These are phyloP conservation scores for Mizuhopecten yessoensis DNA, from an alignment of 1,140 invertebrate genomes.

Conservation along the genomic window DNA sequence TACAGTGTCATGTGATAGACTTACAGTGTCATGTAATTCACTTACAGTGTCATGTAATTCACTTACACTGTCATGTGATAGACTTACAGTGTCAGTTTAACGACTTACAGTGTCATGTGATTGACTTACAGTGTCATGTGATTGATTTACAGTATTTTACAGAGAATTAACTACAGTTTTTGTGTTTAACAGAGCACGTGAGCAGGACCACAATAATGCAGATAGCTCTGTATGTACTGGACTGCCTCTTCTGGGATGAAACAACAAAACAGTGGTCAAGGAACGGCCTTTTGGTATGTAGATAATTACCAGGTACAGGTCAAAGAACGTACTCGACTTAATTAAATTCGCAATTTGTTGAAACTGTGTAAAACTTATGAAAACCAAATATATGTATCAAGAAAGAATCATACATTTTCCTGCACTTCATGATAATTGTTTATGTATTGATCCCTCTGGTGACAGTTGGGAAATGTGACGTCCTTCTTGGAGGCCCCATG, in stretches of 20 bases:
- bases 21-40: too few relatives aligned
- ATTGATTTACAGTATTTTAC: too few relatives aligned
- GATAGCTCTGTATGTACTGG: conserved; percentile 48
- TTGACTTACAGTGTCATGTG: not conserved
- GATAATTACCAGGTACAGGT: too few relatives aligned
- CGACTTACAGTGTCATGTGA: not conserved
- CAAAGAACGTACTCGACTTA: too few relatives aligned
- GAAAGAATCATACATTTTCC: too few relatives aligned
- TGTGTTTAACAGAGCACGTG: not conserved
- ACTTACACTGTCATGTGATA: too few relatives aligned
- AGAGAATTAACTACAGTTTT: not conserved
- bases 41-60: too few relatives aligned
- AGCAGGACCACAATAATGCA: conserved; percentile 14
- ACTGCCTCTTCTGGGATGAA: conserved; percentile 55
- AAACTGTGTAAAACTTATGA: too few relatives aligned
- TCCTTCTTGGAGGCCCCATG: conserved; percentile 34
- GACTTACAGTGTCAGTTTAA: too few relatives aligned
- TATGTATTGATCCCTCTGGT: not conserved
- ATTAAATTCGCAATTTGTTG: too few relatives aligned
- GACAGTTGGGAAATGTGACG: conserved; percentile 45
- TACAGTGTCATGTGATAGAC: too few relatives aligned
- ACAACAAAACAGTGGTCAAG: conserved; percentile 36
- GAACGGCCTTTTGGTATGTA: conserved; percentile 41
- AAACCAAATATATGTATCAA: too few relatives aligned
- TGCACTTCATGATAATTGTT: not conserved